Base-by-base conservation (phyloP, 2,888 invertebrate genomes). In the Conistra vaccinii region DNA sequence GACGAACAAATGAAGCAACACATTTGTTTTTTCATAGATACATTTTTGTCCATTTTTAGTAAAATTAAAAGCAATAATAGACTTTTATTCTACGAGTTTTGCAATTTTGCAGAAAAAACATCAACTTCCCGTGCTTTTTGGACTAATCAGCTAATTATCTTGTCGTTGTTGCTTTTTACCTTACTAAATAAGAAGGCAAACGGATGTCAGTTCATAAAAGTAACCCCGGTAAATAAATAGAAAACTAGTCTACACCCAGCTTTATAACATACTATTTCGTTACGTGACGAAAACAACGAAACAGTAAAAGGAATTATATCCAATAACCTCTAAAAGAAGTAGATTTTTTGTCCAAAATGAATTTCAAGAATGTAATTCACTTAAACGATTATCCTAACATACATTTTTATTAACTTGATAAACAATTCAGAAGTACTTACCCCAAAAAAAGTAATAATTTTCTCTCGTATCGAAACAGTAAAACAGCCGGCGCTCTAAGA, bases 341-440 rank as follows among this genome's bases (percentile, higher is more conserved):
- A 62, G 62, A 62, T 62, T 62, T 62, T 62, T 62, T 35, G 61
- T 61, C 61, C 61, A 61, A 61, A 61, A 61, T 61, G 61, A 61
- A 61, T 60, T 60, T 35, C 3, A 60, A 35, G 60, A 60, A 60
- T 35, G 60, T 60, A 60, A 60, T 60, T 60, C 60, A 61, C 61
- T 39, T 61, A 61, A 61, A 61, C 61, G 3, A 61, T 39, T 61
- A 61, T 61, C 61, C 35, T 61, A 61, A 39, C 61, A 61, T 61
- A 61, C 39, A 61, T 61, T 39, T 61, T 61, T 61, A 61, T 61
- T 39, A 61, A 61, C 39, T 39, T 61, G 39, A 61, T 61, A 61
- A 3, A 61, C 61, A 61, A 61, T 39, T 61, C 39, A 39, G 61
- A 61, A 61, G 35, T 61, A 61, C 61, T 61, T 61, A 61, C 61